Evolutionary conservation across 2,888 invertebrate species (phyloP).

Genomic region (Megalurothrips usitatus): DNA sequence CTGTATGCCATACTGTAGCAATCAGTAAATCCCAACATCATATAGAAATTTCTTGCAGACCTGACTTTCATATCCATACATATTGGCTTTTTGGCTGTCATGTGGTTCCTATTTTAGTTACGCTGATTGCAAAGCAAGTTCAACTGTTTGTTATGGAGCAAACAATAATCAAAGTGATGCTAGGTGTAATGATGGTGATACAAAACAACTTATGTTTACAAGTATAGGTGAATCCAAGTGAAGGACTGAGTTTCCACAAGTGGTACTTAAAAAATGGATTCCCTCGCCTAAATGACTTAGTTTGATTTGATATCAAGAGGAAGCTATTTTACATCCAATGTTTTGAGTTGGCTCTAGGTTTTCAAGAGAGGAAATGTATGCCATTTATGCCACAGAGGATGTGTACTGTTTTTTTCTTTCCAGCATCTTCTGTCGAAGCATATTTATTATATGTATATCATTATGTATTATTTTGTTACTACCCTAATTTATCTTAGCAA

Average conservation of each 20-base stretch:
- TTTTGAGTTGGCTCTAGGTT: neutral
- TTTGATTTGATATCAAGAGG: neutral
- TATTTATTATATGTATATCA: neutral
- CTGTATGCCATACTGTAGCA: too few species aligned
- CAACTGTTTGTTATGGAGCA: neutral
- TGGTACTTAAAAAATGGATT: neutral
- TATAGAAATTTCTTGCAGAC: neutral
- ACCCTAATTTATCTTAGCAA: neutral
- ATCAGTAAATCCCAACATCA: neutral
- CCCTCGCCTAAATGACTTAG: neutral
- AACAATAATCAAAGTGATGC: neutral
- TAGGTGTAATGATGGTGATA: too few species aligned
- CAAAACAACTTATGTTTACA: too few species aligned
- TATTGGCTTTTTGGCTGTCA: neutral
- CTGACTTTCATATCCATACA: neutral
- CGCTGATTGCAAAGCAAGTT: neutral
- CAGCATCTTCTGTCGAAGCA: neutral
- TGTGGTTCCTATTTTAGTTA: neutral
- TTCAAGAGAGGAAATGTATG: neutral
- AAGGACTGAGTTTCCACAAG: neutral
- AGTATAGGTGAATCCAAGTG: neutral
- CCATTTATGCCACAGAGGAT: neutral
- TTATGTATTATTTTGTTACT: neutral
- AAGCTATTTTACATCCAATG: neutral
- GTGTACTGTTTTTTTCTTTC: neutral